These are phyloP conservation scores for Coelinius sp. DNA, from an alignment of 2,888 invertebrate species.

Conservation along the genomic window DNA sequence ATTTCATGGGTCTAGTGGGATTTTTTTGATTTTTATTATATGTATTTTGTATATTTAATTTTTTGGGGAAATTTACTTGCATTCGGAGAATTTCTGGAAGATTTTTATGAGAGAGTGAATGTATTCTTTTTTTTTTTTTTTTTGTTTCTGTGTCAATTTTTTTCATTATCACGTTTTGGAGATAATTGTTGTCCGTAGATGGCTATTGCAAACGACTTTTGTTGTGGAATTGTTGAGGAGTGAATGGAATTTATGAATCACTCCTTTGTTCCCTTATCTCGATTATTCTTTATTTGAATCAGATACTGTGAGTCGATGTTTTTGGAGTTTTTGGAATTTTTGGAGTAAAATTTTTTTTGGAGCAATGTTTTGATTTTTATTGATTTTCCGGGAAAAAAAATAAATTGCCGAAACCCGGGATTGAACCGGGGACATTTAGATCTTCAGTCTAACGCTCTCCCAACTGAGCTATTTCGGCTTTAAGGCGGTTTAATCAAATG, in stretches of 20 bases:
- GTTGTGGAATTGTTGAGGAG: neutral
- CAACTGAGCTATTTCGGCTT: conserved; percentile 55
- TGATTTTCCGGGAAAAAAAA: conserved; percentile 29
- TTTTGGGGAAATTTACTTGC: neutral
- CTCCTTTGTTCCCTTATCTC: neutral
- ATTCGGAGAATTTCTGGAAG: too few relatives aligned
- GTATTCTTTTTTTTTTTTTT: neutral
- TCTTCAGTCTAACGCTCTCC: conserved; percentile 53
- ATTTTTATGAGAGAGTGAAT: neutral
- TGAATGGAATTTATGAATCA: neutral
- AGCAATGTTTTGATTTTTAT: neutral
- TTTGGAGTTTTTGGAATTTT: neutral
- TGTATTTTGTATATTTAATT: neutral
- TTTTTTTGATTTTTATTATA: neutral
- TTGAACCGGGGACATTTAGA: conserved; percentile 53
- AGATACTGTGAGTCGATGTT: neutral
- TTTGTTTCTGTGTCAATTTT: neutral
- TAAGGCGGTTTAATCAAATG: neutral
- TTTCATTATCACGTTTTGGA: neutral
- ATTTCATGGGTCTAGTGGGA: neutral
- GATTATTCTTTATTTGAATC: neutral
- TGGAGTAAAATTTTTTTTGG: neutral
- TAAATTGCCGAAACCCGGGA: conserved; percentile 50
- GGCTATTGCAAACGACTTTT: neutral
- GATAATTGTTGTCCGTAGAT: neutral